Evolutionary conservation across 1,140 invertebrate genomes (phyloP), one percentile per base, ranked within the genome.

Genomic region (Globodera rostochiensis): DNA sequence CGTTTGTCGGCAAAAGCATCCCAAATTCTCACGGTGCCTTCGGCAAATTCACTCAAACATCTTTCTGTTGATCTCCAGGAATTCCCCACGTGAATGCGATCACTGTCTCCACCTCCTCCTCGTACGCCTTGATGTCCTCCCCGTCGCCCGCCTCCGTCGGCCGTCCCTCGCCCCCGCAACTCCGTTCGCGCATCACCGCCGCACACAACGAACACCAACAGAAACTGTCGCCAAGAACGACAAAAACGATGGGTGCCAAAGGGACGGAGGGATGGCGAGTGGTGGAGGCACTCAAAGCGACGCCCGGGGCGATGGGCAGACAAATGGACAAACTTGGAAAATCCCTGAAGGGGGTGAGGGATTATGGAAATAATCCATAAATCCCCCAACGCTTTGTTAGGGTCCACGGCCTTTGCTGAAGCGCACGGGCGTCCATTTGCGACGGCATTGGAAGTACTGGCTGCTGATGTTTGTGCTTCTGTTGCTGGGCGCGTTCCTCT

Each of bases 161-260:
- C 69, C 66, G n/a, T 36, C 6, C 66, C 11, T 78, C 76, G 21
- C 60, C 60, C 6, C 76, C 76, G 6, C 46, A n/a, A 50, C 64
- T 78, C 21, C 76, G 76, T 21, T 78, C 76, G 13, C 76, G 76
- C 70, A 70, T 60, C 21, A 11, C 49, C 66, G 60, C 76, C 47
- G 19, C 36, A 46, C n/a, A 47, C 49, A 69, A 71, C 21, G 49
- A 64, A 78, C 64, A 70, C 60, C 64, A 36, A 8, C 50, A 69
- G 47, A 53, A 67, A 71, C n/a, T 36, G 69, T 71, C 69, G 69
- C 69, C 69, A 8, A 47, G 11, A 19, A 9, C 19, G 25, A 71
- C 4, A 15, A 19, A 8, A 19, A 19, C 15, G 69, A 69, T 21
- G 7, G 67, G 67, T 8, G 69, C 69, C 8, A 47, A 45, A 71